Percentiles rank a stretch among this genome's conserved stretches.
Evolutionary conservation across 2,797 vertebrate species (phyloP).

Genomic region (Naso thynnoides): DNA sequence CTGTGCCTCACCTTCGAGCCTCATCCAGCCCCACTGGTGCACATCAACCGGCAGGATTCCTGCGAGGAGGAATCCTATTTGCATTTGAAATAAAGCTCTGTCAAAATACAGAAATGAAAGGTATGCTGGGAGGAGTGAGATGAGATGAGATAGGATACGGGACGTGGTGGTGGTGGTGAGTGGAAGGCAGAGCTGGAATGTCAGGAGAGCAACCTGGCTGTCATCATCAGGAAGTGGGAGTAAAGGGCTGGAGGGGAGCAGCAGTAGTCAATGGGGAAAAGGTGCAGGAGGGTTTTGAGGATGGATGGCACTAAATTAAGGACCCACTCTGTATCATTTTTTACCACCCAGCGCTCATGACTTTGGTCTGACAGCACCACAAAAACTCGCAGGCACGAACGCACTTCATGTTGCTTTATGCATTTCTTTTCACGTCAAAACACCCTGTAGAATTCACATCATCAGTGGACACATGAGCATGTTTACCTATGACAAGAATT

Average conservation of each 20-base stretch:
- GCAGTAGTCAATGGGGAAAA: constrained; percentile 70
- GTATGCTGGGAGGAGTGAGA: constrained; percentile 68
- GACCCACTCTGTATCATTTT: constrained; percentile 79
- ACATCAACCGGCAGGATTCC: constrained; percentile 35
- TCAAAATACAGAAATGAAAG: constrained; percentile 63
- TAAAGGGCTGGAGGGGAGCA: constrained; percentile 41
- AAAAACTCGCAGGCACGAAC: constrained; percentile 16
- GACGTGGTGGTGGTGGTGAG: constrained; percentile 57
- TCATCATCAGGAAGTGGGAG: constrained; percentile 74
- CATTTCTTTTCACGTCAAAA: not conserved
- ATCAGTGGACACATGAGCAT: constrained; percentile 13
- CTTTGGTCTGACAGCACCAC: constrained; percentile 14
- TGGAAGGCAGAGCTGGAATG: constrained; percentile 65
- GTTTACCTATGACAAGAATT: not conserved
- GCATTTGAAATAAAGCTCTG: constrained; percentile 70
- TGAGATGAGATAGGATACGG: constrained; percentile 57
- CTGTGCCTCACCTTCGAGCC: constrained; percentile 12
- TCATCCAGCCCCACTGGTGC: not conserved
- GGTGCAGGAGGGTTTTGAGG: constrained; percentile 58
- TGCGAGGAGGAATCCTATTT: constrained; percentile 42
- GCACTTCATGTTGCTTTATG: not conserved
- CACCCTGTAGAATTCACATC: not conserved
- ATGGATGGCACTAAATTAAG: constrained; percentile 87
- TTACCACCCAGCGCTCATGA: constrained; percentile 43
- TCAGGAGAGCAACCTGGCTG: constrained; percentile 68